These are phyloP conservation scores for Apis florea DNA, from an alignment of 1,140 invertebrate genomes.

Conservation along the genomic window DNA sequence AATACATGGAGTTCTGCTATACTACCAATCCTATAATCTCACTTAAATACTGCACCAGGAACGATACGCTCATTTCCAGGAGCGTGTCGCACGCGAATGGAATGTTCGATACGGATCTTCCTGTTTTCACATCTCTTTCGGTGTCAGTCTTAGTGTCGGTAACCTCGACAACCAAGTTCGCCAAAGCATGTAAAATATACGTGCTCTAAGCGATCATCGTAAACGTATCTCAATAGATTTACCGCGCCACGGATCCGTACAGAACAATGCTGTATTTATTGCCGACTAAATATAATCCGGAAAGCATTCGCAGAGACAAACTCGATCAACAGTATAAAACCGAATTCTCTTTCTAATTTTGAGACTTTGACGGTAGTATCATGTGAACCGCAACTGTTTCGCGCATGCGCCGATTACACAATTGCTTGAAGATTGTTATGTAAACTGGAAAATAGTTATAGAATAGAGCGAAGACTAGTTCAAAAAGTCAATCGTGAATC, in stretches of 20 bases:
- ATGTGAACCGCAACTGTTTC: constrained; percentile 52
- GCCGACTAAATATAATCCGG: neutral
- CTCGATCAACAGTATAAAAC: neutral
- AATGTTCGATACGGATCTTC: neutral
- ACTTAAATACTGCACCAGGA: constrained; percentile 37
- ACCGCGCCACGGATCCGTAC: neutral
- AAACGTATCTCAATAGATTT: neutral
- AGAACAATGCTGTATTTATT: constrained; percentile 25
- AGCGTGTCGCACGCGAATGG: neutral
- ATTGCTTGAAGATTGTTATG: constrained; percentile 29
- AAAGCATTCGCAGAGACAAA: neutral
- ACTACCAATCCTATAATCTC: neutral
- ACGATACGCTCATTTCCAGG: constrained; percentile 23
- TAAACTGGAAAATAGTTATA: neutral
- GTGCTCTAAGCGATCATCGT: neutral
- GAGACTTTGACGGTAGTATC: constrained; percentile 2
- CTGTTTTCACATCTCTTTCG: constrained; percentile 23
- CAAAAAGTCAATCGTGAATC: neutral
- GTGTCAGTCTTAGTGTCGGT: neutral
- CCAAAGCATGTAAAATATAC: neutral
- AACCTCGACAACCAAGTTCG: constrained; percentile 16
- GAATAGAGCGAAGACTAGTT: neutral
- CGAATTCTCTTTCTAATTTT: constrained; percentile 43
- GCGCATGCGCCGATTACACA: constrained; percentile 7
- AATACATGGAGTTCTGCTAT: neutral